Evolutionary conservation across 2,888 invertebrate species (phyloP), one percentile per base, ranked within the genome.

Genomic region (Sphaeridia pumilis): DNA sequence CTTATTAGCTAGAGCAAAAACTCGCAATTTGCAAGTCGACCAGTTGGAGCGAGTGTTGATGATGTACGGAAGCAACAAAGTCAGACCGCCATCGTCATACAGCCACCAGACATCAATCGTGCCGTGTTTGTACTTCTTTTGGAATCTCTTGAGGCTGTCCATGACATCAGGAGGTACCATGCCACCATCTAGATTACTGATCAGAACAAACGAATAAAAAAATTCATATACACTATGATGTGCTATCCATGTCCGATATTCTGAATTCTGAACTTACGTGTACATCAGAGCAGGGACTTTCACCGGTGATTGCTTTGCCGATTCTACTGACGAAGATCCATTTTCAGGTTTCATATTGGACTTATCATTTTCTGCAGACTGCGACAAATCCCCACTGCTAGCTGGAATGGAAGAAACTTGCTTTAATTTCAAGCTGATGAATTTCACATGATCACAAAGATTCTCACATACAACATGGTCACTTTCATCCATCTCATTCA

Each of bases 61-160:
- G 61, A 89, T 88, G 71, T 89, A 87, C 0, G 88, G 88, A 62
- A 88, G 71, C 57, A 88, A 74, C 70, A 88, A 83, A 2, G 88
- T 87, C 41, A 88, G 74, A 42, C 74, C 86, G 67, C 87, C 87
- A 70, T 87, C 75, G 70, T 94, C 94, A 70, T 92, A 94, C 65
- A 94, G 73, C 94, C 94, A 95, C 87, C 92, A 93, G 43, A 93
- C 90, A 72, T 93, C 93, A 41, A 93, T 82, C 0, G 80, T 82
- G 12, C 90, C 89, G 57, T 81, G 78, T 51, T 80, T 79, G 72
- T 87, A 79, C 68, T 87, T 87, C 58, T 76, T 78, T 58, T 83
- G 81, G 70, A 89, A 88, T 58, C 84, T 73, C 14, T 82, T 80
- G 71, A 85, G 78, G 48, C 78, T 80, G 52, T 81, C 76, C 4